These are phyloP conservation scores for Drymonia ruficornis DNA, from an alignment of 2,888 invertebrate species.

Conservation along the genomic window DNA sequence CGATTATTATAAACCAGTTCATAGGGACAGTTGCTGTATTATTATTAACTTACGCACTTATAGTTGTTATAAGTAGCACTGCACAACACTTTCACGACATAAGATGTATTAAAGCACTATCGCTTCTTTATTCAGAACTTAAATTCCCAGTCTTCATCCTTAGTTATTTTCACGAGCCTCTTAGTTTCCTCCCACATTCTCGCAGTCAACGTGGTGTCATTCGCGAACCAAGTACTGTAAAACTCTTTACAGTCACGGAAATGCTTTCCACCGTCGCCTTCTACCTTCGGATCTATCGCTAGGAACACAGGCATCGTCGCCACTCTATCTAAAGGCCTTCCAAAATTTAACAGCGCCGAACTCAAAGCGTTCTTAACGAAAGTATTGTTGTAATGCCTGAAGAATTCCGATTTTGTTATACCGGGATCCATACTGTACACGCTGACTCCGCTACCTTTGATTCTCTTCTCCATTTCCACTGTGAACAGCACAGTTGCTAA, in stretches of 20 bases:
- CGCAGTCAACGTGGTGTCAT: slow-evolving; percentile 49
- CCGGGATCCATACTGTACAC: slow-evolving; percentile 94
- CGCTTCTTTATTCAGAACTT: not conserved
- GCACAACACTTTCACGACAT: not conserved
- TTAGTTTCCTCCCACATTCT: slow-evolving; percentile 62
- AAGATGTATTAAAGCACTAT: too few relatives aligned
- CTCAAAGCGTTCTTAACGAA: slow-evolving; percentile 45
- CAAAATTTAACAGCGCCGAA: slow-evolving; percentile 46
- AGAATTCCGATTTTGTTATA: slow-evolving; percentile 90
- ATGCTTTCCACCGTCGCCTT: slow-evolving; percentile 60
- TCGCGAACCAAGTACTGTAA: slow-evolving; percentile 71
- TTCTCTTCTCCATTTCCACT: slow-evolving; percentile 80
- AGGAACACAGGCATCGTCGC: slow-evolving; percentile 65
- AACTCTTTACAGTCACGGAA: slow-evolving; percentile 64
- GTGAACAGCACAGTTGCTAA: slow-evolving; percentile 60
- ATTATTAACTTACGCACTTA: too few relatives aligned
- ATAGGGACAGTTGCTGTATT: too few relatives aligned
- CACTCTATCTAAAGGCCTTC: slow-evolving; percentile 51
- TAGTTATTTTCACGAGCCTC: slow-evolving; percentile 50
- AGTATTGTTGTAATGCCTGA: slow-evolving; percentile 78
- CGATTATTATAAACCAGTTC: too few relatives aligned
- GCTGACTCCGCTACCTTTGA: slow-evolving; percentile 84
- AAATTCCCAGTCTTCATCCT: slow-evolving; percentile 63
- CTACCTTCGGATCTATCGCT: slow-evolving; percentile 55
- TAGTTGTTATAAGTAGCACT: not conserved